Evolutionary conservation across 2,113 vertebrate species (phyloP), one percentile per base, ranked within the genome.

Genomic region (Neogale vison): DNA sequence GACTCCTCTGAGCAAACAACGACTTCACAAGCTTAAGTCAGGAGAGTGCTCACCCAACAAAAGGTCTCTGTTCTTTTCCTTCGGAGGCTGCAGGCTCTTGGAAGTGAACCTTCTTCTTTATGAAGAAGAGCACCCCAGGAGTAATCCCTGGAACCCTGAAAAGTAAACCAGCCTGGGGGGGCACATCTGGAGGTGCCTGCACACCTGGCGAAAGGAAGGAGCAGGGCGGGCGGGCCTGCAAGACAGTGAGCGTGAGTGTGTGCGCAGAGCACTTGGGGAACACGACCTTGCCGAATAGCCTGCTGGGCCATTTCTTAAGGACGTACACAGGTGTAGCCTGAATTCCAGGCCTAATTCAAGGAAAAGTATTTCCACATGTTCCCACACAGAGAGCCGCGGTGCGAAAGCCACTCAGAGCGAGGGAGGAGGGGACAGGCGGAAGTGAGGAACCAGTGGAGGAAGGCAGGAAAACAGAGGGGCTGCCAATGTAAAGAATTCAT

Each of bases 401-500:
- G 92, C 97, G 93, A 98, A 84, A 85, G 88, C 50, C 7, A 21
- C 93, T 59, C 4, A 0, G 45, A 77, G 87, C 36, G 15, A 55
- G 71, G 93, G 97, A 93, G 97, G 91, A 36, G 47, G 39, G 79
- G 0, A 4, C 34, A 55, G 29, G 39, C 61, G 72, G 90, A 94
- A 87, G 45, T 47, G 82, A 89, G 86, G 93, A 90, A 65, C 36
- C 47, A 1, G 65, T 14, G 12, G 79, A 95, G 94, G 95, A 83
- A 96, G 97, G 96, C 97, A 98, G 98, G 97, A 96, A 98, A 97
- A 95, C 96, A 98, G 98, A 98, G 98, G 93, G 82, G 96, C 96
- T 98, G 99, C 98, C 98, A 99, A 99, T 96, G 96, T 98, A 99
- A 99, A 99, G 98, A 99, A 98, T 98, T 99, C 98, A 99, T 99